Base-by-base conservation (phyloP, 2,113 vertebrate species). In the Menura novaehollandiae region DNA sequence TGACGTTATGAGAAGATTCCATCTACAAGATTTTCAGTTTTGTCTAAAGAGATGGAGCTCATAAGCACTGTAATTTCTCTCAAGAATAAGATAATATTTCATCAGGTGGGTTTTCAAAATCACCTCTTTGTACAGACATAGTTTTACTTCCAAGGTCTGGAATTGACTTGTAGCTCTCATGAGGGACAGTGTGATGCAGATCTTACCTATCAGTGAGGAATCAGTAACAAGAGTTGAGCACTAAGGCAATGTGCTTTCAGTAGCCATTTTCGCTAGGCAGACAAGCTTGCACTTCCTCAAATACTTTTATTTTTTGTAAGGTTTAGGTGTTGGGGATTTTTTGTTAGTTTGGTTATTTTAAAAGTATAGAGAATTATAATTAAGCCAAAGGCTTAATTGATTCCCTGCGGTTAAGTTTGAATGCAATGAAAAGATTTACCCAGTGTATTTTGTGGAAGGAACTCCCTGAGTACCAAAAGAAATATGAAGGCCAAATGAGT, bases 1-100 rank as follows among this genome's bases (percentile, higher is more conserved):
- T 63, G 41, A 83, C 0, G 0, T 71, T 63, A 58, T 10, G 11
- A 68, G 46, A 93, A 1, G 7, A 47, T 15, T 55, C 30, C 30
- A 11, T 41, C 17, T 27, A 47, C 32, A 73, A 62, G 47, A 72
- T 32, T 78, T 63, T 41, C 23, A 2, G 2, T 63, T 85, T 88
- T n/a, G 6, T 39, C 43, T 82, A 44, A 76, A 56, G 58, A 56
- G 53, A 64, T 1, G 47, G 44, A 76, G 33, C 11, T 75, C 39
- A 67, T 11, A 67, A 18, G 20, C n/a, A 74, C 33, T 12, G 6
- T 44, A 52, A 53, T 67, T 43, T 59, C 39, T 79, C 27, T 67
- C 18, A 58, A 35, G 56, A 88, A 55, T 3, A 93, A 43, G 24
- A 33, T 13, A 6, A 4, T 72, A 58, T 72, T 92, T 88, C 32